Evolutionary conservation across 2,888 invertebrate species (phyloP).

Genomic region (Emmelina monodactyla): DNA sequence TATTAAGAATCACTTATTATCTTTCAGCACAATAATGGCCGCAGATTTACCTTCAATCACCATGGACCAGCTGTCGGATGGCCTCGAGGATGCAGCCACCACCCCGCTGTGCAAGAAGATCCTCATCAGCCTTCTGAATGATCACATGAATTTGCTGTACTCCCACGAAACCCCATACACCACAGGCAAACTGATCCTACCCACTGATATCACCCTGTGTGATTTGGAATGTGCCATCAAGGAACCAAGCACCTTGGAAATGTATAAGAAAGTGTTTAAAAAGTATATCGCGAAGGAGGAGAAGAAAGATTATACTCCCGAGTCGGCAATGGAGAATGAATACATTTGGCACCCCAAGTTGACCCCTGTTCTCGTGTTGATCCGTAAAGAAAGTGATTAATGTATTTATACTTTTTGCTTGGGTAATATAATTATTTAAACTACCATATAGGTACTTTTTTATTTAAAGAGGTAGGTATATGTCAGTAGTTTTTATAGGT

Average conservation of each 20-base stretch:
- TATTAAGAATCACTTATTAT: too few species aligned
- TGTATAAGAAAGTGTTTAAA: slow-evolving; percentile 34
- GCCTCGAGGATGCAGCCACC: slow-evolving; percentile 30
- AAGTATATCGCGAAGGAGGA: slow-evolving; percentile 38
- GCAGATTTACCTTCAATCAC: slow-evolving; percentile 31
- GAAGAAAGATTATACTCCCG: slow-evolving; percentile 38
- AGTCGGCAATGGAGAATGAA: too few species aligned
- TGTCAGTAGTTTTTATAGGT: too few species aligned
- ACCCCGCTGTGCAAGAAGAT: slow-evolving; percentile 32
- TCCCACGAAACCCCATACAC: slow-evolving; percentile 48
- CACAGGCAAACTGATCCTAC: slow-evolving; percentile 43
- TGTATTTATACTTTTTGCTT: too few species aligned
- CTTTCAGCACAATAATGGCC: too few species aligned
- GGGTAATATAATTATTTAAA: too few species aligned
- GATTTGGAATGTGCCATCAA: slow-evolving; percentile 33
- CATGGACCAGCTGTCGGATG: slow-evolving; percentile 33
- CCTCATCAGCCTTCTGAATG: slow-evolving; percentile 42
- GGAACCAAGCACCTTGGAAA: slow-evolving; percentile 27
- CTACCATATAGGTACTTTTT: too few species aligned
- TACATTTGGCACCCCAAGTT: slow-evolving; percentile 45
- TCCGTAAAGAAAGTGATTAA: too few species aligned
- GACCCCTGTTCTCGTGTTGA: slow-evolving; percentile 40
- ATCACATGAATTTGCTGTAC: slow-evolving; percentile 49
- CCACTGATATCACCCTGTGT: slow-evolving; percentile 27
- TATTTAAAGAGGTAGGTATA: too few species aligned